phyloP scores from a whole-genome alignment of 2,888 invertebrate genomes.

The Zaprionus lineosus region DNA sequence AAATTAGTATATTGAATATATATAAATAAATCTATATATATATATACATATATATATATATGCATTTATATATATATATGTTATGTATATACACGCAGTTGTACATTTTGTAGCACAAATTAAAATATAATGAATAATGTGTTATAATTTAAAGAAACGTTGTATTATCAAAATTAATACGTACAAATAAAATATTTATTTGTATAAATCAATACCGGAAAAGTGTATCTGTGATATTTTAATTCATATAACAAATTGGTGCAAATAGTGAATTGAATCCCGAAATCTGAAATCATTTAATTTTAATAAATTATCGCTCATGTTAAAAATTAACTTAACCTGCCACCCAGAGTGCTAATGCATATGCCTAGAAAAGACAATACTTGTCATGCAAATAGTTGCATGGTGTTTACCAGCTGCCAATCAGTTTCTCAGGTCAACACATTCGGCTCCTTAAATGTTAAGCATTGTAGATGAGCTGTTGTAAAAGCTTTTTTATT shows the following conservation, averaged over 20 bases:
- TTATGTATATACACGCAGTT: constrained; percentile 25
- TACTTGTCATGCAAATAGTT: constrained; percentile 27
- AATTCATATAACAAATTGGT: background rate
- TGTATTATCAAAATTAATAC: constrained; percentile 28
- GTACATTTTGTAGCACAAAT: no score
- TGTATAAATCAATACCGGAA: background rate
- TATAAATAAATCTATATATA: no score
- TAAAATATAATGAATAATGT: constrained; percentile 48
- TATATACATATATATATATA: constrained; percentile 16
- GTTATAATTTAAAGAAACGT: constrained; percentile 56
- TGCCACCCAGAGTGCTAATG: background rate
- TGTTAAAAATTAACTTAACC: constrained; percentile 6
- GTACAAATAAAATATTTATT: constrained; percentile 4
- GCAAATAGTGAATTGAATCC: constrained; percentile 10
- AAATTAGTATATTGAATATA: no score
- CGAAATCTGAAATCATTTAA: constrained; percentile 11
- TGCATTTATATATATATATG: constrained; percentile 5
- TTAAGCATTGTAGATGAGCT: constrained; percentile 35
- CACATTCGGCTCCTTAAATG: constrained; percentile 27
- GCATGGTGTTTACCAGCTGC: constrained; percentile 54
- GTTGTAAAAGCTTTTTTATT: constrained; percentile 40
- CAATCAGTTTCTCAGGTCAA: constrained; percentile 39
- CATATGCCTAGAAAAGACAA: constrained; percentile 7
- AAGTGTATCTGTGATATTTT: background rate
- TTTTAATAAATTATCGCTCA: constrained; percentile 11